Evolutionary conservation across 1,140 invertebrate genomes (phyloP).

Genomic region (Zaprionus ghesquierei): DNA sequence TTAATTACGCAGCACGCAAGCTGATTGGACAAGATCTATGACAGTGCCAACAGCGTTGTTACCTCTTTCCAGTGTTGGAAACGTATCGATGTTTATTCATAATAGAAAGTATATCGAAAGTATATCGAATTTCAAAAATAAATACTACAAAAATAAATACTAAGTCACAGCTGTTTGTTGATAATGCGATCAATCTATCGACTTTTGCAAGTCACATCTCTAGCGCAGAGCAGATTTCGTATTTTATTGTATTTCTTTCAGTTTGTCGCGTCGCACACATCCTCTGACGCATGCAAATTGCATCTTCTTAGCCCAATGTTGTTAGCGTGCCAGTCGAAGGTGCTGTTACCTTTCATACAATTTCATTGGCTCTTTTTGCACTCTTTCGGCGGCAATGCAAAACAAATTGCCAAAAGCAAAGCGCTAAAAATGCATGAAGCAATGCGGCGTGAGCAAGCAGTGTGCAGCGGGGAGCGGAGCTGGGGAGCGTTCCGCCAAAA

Average conservation of each 20-base stretch:
- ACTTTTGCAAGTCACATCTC: background rate
- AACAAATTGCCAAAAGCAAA: conserved; percentile 40
- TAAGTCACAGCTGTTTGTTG: background rate
- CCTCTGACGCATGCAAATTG: conserved; percentile 58
- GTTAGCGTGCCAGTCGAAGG: conserved; percentile 59
- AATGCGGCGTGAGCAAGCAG: conserved; percentile 8
- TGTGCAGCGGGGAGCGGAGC: background rate
- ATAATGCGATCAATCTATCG: background rate
- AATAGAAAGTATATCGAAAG: background rate
- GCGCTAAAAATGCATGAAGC: conserved; percentile 45
- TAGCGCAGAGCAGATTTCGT: background rate
- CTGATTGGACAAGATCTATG: conserved; percentile 55
- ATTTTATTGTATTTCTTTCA: no score
- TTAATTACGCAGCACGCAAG: conserved; percentile 73
- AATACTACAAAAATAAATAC: background rate
- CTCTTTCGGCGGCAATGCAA: conserved; percentile 7
- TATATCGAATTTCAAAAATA: background rate
- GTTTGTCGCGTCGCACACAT: background rate
- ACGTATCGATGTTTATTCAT: background rate
- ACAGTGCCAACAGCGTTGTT: background rate
- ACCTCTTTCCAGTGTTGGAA: conserved; percentile 9
- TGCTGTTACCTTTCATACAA: conserved; percentile 63
- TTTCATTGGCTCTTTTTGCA: conserved; percentile 51
- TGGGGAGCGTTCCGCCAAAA: background rate
- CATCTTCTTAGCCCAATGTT: conserved; percentile 60